These are phyloP conservation scores for Tachuris rubrigastra DNA, from an alignment of 2,113 vertebrate genomes.

Conservation along the genomic window DNA sequence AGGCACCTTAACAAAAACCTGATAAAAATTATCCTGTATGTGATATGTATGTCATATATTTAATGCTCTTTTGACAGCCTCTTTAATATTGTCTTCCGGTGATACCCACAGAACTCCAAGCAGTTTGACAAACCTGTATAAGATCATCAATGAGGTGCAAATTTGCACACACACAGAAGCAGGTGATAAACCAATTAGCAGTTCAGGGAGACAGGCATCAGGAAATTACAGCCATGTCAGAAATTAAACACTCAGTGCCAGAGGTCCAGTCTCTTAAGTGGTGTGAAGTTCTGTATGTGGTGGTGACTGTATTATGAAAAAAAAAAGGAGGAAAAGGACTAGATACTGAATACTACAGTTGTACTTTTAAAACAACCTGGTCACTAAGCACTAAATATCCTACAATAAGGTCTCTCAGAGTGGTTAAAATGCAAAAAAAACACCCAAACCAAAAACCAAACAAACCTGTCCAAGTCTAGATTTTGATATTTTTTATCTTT, in stretches of 20 bases:
- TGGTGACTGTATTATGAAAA: neutral
- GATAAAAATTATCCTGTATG: neutral
- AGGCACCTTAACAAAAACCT: neutral
- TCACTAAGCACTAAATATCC: neutral
- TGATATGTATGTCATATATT: neutral
- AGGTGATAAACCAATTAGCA: neutral
- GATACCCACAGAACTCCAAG: neutral
- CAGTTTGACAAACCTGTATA: neutral
- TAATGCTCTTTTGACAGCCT: neutral
- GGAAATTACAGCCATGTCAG: neutral
- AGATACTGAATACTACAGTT: neutral
- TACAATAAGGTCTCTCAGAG: neutral
- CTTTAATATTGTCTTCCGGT: neutral
- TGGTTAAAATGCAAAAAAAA: neutral
- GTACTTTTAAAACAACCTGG: neutral
- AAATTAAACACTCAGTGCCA: neutral
- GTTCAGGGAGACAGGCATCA: neutral
- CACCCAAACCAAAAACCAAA: neutral
- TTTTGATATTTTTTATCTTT: neutral
- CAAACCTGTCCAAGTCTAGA: neutral
- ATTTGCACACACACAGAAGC: neutral
- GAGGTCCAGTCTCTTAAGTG: neutral
- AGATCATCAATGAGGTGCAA: neutral
- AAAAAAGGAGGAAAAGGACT: neutral
- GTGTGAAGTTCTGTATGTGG: neutral